Percentiles rank a stretch among this genome's conserved stretches.
Conservation (phyloP, 2,888 invertebrate genomes). For the Cosmorhoe ocellata region DNA sequence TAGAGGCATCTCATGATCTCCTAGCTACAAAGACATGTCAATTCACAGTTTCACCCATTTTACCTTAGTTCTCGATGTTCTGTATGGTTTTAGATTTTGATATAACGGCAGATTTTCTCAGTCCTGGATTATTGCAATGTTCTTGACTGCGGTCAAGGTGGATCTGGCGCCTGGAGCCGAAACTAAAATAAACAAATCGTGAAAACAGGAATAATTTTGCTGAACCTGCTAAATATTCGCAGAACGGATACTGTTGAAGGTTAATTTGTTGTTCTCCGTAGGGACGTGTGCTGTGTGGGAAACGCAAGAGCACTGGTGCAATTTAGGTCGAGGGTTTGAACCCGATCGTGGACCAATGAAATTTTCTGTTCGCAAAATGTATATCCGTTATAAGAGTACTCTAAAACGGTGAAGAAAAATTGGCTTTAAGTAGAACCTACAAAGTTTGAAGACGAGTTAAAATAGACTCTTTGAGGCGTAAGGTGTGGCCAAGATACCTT, state of each 20-base stretch:
- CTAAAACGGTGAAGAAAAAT: too few species aligned
- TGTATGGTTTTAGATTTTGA: constrained; percentile 14
- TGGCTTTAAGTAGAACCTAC: too few species aligned
- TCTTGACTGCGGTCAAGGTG: constrained; percentile 68
- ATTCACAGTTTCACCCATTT: constrained; percentile 2
- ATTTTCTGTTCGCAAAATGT: too few species aligned
- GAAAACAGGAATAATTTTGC: constrained; percentile 50
- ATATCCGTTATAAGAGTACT: too few species aligned
- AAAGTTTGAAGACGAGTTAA: too few species aligned
- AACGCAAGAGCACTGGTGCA: too few species aligned
- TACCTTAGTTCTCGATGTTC: constrained; percentile 1
- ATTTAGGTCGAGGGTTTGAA: too few species aligned
- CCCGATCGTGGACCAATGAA: too few species aligned
- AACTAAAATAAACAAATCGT: constrained; percentile 59
- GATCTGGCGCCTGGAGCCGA: constrained; percentile 58
- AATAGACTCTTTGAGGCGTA: too few species aligned
- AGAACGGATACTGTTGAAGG: constrained; percentile 40
- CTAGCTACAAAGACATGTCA: constrained; percentile 27
- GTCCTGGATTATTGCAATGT: constrained; percentile 56
- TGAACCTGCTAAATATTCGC: constrained; percentile 47
- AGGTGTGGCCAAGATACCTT: too few species aligned
- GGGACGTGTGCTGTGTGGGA: constrained; percentile 33
- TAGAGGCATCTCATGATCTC: constrained; percentile 37
- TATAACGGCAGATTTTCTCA: constrained; percentile 15
- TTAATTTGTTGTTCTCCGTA: constrained; percentile 30